Conservation (phyloP, 2,113 vertebrate genomes). For the Dendropsophus ebraccatus region DNA sequence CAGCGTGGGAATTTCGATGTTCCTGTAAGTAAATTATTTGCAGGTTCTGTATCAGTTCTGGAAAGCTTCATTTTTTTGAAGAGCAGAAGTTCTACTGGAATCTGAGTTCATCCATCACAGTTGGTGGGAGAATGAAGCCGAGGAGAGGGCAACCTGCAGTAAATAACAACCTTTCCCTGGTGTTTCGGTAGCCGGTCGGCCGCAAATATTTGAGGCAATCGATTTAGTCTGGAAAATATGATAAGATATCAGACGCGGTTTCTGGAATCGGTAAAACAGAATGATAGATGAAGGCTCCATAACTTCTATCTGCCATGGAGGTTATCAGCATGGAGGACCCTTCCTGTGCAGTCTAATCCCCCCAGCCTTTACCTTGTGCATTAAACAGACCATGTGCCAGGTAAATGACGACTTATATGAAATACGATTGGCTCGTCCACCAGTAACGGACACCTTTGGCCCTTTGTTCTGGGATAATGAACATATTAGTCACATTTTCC, state of each 20-base stretch:
- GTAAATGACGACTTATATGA: not conserved
- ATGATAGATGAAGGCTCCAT: not conserved
- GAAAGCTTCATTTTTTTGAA: conserved; percentile 10
- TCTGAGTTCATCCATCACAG: conserved; percentile 38
- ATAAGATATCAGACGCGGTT: not conserved
- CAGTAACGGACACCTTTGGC: conserved; percentile 29
- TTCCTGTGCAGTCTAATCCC: conserved; percentile 2
- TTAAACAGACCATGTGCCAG: conserved; percentile 13
- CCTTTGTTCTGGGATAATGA: conserved; percentile 37
- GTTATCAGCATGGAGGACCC: not conserved
- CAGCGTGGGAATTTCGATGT: conserved; percentile 8
- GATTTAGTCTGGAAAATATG: not conserved
- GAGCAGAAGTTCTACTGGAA: conserved; percentile 7
- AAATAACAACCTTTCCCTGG: not conserved
- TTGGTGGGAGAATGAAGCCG: not conserved
- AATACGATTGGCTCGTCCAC: conserved; percentile 30
- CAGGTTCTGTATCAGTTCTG: conserved; percentile 10
- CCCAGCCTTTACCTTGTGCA: conserved; percentile 18
- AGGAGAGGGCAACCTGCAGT: not conserved
- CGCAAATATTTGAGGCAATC: conserved; percentile 1
- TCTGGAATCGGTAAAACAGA: not conserved
- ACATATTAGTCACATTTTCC: conserved; percentile 25
- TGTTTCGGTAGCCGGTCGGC: conserved; percentile 30
- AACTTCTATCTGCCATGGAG: not conserved
- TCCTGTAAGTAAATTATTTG: conserved; percentile 1